phyloP scores from a whole-genome alignment of 1,140 invertebrate genomes.

The Bombus confusus region DNA sequence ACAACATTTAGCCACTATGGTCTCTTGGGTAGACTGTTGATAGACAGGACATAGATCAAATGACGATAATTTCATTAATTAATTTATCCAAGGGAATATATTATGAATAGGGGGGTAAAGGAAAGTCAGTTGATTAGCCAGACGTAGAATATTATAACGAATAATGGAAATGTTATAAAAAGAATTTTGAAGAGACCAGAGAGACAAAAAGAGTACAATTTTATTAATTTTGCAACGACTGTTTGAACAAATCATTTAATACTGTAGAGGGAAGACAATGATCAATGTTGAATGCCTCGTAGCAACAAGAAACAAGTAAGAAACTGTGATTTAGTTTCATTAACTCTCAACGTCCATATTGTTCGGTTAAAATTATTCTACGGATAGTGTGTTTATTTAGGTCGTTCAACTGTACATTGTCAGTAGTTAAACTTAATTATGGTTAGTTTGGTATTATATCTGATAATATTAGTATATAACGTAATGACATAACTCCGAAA shows the following conservation, averaged over 20 bases:
- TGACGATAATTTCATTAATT: constrained; percentile 11
- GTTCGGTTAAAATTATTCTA: constrained; percentile 3
- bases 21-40: neutral
- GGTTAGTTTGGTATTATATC: constrained; percentile 22
- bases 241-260: neutral
- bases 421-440: constrained; percentile 45
- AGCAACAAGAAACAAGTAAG: neutral
- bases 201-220: neutral
- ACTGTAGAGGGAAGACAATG: neutral
- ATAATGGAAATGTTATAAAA: neutral
- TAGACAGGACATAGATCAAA: neutral
- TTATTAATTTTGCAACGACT: neutral
- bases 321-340: constrained; percentile 7
- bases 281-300: too few species aligned
- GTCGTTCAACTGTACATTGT: constrained; percentile 21
- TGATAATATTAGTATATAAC: constrained; percentile 34
- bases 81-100: neutral
- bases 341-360: too few species aligned
- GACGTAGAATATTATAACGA: neutral
- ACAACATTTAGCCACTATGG: neutral
- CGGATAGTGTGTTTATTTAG: constrained; percentile 17
- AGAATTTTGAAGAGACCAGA: neutral
- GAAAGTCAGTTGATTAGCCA: neutral
- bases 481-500: constrained; percentile 65
- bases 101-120: neutral